These are phyloP conservation scores for Chironomus striatipennis DNA, from an alignment of 1,140 invertebrate genomes.

Conservation along the genomic window DNA sequence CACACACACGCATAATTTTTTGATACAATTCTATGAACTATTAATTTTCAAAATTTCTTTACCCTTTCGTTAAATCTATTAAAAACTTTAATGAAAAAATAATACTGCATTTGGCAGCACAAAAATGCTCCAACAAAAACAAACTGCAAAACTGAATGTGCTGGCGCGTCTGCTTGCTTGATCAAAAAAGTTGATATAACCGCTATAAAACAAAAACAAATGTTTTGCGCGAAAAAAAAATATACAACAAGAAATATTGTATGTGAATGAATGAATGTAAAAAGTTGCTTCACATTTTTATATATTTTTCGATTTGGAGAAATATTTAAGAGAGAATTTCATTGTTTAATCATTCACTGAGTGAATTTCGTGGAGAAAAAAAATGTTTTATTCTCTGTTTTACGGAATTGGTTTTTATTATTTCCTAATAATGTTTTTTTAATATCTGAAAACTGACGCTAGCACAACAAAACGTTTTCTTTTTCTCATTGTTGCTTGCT, in stretches of 20 bases:
- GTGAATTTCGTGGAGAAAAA: no score
- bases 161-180: neutral
- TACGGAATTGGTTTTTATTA: neutral
- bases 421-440: slow-evolving; percentile 22
- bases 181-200: neutral
- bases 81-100: no score
- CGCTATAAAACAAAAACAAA: slow-evolving; percentile 23
- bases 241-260: neutral
- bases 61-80: no score
- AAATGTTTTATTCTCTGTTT: neutral
- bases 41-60: no score
- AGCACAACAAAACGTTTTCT: neutral
- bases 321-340: no score
- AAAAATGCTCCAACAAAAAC: neutral
- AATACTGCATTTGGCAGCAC: no score
- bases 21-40: no score
- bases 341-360: no score
- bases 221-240: neutral
- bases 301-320: no score
- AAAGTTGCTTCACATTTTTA: no score
- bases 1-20: no score
- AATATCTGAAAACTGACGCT: neutral
- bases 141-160: neutral
- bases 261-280: no score
- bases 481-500: neutral